Percentiles rank a stretch among this genome's conserved stretches.
Conservation (phyloP, 2,113 vertebrate genomes). For the Salminus brasiliensis region DNA sequence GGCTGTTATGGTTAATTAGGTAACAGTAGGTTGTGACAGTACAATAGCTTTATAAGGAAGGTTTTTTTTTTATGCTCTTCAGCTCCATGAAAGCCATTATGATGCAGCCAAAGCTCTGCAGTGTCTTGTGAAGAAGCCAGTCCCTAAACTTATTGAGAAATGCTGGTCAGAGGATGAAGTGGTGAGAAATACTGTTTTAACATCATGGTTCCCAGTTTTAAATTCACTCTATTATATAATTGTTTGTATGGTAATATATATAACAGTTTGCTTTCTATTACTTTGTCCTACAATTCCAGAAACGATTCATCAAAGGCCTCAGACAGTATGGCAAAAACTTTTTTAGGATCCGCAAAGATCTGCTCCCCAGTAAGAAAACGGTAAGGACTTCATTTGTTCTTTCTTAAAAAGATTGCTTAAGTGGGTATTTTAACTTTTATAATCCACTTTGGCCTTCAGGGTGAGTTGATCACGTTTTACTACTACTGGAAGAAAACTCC, state of each 20-base stretch:
- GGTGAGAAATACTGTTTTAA: conserved; percentile 76
- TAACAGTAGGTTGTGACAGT: background rate
- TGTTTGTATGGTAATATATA: no score
- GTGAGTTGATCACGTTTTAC: conserved; percentile 97
- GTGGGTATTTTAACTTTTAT: background rate
- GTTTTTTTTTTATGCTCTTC: conserved; percentile 44
- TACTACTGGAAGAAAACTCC: conserved; percentile 99
- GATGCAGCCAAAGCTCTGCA: conserved; percentile 97
- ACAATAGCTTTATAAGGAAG: background rate
- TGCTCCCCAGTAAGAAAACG: conserved; percentile 89
- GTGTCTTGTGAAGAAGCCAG: conserved; percentile 97
- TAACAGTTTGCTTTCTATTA: conserved; percentile 35
- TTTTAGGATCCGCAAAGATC: conserved; percentile 96
- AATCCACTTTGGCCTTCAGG: conserved; percentile 73
- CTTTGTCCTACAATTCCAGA: conserved; percentile 71
- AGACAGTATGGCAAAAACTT: conserved; percentile 99
- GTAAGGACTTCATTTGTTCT: conserved; percentile 64
- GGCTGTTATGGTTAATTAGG: no score
- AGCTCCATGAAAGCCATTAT: conserved; percentile 97
- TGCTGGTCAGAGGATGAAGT: conserved; percentile 98
- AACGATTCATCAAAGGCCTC: conserved; percentile 96
- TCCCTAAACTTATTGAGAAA: conserved; percentile 97
- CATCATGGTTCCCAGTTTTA: background rate
- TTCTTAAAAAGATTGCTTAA: background rate
- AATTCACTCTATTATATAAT: background rate